Evolutionary conservation across 2,888 invertebrate species (phyloP), one percentile per base, ranked within the genome.

Genomic region (Muschampia staudingeri): DNA sequence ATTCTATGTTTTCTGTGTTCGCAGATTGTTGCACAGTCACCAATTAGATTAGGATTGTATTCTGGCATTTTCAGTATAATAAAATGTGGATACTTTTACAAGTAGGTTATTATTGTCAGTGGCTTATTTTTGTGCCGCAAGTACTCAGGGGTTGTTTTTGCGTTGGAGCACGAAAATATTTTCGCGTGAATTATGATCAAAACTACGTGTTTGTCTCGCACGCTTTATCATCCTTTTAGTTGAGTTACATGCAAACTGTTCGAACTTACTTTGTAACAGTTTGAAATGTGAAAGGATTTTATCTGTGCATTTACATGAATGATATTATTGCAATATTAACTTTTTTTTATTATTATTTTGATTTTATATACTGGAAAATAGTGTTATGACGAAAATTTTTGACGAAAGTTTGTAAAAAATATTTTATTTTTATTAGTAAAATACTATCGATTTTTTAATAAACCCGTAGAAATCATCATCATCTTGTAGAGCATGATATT

Each of bases 101-200:
- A 25, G 25, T 40, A 7, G 8, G 5, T 40, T 8, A 40, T 8
- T 40, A 40, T 2, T 56, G 14, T 56, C 4, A 14, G 37, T 42
- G 71, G 56, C 44, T 70, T 81, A 76, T 81, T 81, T 80, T 81
- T 76, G 71, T 48, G 30, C 42, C 48, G 9, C 25, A 12, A 16
- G 7, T 67, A 44, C 37, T 34, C 16, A 6, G 25, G 72, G 76
- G 56, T 71, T 81, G 71, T 81, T 81, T 81, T 81, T 77, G 81
- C 34, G 69, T 76, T 34, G 34, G 71, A 72, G 61, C 75, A 73
- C 76, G 84, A 83, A 89, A 90, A 90, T 91, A 90, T 91, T 89
- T 88, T 82, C 84, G 82, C 82, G 86, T 90, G 88, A 91, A 88
- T 89, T 89, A 91, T 89, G 87, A 88, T 86, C 82, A 80, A 82